Evolutionary conservation across 2,888 invertebrate genomes (phyloP).

Genomic region (Allacma fusca): DNA sequence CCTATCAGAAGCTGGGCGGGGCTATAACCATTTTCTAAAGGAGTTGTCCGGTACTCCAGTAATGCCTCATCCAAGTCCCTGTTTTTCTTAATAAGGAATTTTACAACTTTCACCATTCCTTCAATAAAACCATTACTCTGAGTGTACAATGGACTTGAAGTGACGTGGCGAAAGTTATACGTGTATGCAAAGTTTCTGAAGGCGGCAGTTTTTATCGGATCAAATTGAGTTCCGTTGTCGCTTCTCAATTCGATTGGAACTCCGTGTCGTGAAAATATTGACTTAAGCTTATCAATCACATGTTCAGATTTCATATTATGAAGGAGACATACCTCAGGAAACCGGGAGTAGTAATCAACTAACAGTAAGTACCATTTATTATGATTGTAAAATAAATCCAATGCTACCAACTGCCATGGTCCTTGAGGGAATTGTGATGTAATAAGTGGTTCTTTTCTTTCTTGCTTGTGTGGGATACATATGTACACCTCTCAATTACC

Average conservation of each 20-base stretch:
- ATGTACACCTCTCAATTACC: conserved; percentile 49
- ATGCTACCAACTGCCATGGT: conserved; percentile 59
- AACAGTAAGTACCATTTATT: conserved; percentile 55
- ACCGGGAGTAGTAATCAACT: conserved; percentile 58
- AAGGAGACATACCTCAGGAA: conserved; percentile 50
- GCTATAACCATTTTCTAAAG: neutral
- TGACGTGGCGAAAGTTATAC: conserved; percentile 50
- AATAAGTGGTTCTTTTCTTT: conserved; percentile 52
- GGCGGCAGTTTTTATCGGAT: conserved; percentile 19
- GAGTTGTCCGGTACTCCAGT: neutral
- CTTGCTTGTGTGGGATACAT: conserved; percentile 47
- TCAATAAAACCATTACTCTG: conserved; percentile 58
- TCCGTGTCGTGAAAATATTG: conserved; percentile 57
- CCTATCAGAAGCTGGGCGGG: too few species aligned
- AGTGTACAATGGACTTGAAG: conserved; percentile 54
- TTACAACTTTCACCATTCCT: conserved; percentile 55
- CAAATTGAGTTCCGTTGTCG: conserved; percentile 58
- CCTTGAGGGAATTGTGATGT: conserved; percentile 50
- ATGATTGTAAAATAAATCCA: conserved; percentile 54
- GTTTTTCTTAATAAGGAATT: conserved; percentile 30
- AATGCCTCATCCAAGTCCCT: neutral
- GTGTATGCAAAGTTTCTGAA: conserved; percentile 52
- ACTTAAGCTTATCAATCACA: conserved; percentile 45
- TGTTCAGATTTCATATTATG: conserved; percentile 30
- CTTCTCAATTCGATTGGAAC: conserved; percentile 54